These are phyloP conservation scores for Smutsia gigantea DNA, from an alignment of 2,797 vertebrate species.

Conservation along the genomic window DNA sequence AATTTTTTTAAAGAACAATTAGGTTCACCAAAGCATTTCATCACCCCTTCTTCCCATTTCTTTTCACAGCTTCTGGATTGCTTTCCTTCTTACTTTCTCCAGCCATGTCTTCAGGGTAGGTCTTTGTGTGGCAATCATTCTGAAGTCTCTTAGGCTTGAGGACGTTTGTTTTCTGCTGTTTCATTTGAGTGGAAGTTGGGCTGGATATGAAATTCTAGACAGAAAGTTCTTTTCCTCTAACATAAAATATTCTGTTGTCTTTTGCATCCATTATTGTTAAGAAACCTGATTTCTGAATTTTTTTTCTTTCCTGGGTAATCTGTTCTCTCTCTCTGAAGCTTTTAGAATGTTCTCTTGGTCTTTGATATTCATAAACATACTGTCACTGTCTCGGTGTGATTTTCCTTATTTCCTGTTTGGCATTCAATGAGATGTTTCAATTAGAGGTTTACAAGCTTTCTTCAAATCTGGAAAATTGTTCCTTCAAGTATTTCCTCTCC, in stretches of 20 bases:
- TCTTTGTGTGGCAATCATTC: not conserved
- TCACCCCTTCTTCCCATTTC: not conserved
- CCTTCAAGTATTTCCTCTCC: not conserved
- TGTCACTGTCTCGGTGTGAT: rapidly evolving
- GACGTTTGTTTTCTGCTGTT: not conserved
- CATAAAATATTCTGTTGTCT: not conserved
- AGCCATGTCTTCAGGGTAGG: not conserved
- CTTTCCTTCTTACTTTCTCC: no score
- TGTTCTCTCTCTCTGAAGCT: not conserved
- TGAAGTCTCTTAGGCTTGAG: no score
- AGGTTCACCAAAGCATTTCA: not conserved
- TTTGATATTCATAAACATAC: not conserved
- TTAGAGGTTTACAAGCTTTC: not conserved
- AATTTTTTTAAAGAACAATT: not conserved
- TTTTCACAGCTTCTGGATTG: not conserved
- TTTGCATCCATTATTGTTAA: not conserved
- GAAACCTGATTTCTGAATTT: not conserved
- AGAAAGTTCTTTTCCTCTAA: not conserved
- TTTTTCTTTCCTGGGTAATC: not conserved
- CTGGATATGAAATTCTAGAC: not conserved
- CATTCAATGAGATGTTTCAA: rapidly evolving
- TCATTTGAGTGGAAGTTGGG: not conserved
- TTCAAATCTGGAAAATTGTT: not conserved
- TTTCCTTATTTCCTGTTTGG: not conserved
- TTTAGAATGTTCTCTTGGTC: not conserved